Evolutionary conservation across 1,140 invertebrate species (phyloP).

Genomic region (Nymphalis io): DNA sequence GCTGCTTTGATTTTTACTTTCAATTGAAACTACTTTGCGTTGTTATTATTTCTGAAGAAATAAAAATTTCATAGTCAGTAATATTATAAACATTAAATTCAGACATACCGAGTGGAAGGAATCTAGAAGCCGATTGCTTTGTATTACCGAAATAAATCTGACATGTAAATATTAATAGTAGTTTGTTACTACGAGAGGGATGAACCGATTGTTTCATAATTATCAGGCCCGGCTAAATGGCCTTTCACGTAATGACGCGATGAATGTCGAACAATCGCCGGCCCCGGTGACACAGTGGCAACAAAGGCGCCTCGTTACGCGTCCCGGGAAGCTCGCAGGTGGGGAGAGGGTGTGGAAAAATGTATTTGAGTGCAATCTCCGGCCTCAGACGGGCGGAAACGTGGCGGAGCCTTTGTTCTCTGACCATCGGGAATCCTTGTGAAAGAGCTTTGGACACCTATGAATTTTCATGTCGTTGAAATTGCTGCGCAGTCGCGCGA

Average conservation of each 20-base stretch:
- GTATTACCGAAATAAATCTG: too few species aligned
- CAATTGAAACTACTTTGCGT: too few species aligned
- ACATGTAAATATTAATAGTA: too few species aligned
- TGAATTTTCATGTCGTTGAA: conserved; percentile 32
- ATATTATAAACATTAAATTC: too few species aligned
- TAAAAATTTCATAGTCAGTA: too few species aligned
- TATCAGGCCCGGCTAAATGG: conserved; percentile 6
- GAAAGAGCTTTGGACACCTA: conserved; percentile 32
- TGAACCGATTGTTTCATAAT: neutral
- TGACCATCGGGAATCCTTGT: conserved; percentile 25
- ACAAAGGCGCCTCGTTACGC: conserved; percentile 28
- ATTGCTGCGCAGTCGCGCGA: conserved; percentile 29
- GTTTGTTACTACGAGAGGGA: too few species aligned
- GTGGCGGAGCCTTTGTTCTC: conserved; percentile 28
- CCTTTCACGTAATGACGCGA: conserved; percentile 24
- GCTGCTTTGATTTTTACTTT: too few species aligned
- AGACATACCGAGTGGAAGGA: too few species aligned
- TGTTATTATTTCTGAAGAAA: too few species aligned
- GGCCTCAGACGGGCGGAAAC: conserved; percentile 33
- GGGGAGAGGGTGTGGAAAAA: conserved; percentile 25
- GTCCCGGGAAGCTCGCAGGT: neutral
- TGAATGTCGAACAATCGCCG: conserved; percentile 29
- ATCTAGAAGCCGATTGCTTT: too few species aligned
- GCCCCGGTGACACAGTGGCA: conserved; percentile 20
- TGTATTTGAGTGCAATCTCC: conserved; percentile 42